These are phyloP conservation scores for Tipula vernalis DNA, from an alignment of 2,888 invertebrate species.

Conservation along the genomic window DNA sequence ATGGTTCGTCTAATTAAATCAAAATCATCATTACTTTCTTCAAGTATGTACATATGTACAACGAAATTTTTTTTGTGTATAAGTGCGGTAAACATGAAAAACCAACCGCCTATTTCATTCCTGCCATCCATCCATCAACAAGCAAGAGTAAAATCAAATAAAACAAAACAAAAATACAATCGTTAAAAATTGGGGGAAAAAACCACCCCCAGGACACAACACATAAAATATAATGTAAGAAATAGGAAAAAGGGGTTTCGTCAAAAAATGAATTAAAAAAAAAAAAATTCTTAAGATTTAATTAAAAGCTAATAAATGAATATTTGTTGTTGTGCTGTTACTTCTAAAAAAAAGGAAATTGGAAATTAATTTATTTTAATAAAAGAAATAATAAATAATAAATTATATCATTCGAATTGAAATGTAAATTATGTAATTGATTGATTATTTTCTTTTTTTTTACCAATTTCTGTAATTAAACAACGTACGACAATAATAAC, in stretches of 20 bases:
- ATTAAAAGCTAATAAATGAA: slow-evolving; percentile 4
- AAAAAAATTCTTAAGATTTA: neutral
- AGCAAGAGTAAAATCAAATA: neutral
- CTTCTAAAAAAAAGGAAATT: neutral
- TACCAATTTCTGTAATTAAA: neutral
- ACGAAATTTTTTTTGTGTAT: neutral
- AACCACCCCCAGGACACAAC: neutral
- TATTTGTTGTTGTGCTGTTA: neutral
- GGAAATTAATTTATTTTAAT: neutral
- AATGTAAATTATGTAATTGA: neutral
- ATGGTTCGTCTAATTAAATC: neutral
- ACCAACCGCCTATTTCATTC: neutral
- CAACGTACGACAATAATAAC: neutral
- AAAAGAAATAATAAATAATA: neutral
- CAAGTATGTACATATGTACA: neutral
- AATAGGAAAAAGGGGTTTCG: neutral
- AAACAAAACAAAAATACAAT: neutral
- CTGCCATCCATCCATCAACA: neutral
- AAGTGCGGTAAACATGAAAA: neutral
- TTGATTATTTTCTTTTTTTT: neutral
- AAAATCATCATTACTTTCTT: neutral
- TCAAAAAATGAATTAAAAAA: neutral
- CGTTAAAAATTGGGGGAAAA: neutral
- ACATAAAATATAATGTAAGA: neutral
- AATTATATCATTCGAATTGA: neutral